Conservation (phyloP, 2,888 invertebrate species). For the Apantesis nais region DNA sequence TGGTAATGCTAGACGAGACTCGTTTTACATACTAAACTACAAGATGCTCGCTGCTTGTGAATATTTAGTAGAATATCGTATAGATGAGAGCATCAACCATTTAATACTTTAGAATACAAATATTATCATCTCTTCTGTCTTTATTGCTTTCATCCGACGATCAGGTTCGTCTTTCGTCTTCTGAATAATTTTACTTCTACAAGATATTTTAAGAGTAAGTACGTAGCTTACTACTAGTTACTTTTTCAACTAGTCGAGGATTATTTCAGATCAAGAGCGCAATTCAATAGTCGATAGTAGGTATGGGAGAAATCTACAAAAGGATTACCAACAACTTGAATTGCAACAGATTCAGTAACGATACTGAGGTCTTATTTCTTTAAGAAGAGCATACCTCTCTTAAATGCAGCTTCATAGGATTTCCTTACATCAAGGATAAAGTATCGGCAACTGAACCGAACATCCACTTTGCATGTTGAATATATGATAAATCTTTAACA, state of each 20-base stretch:
- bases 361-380: not conserved
- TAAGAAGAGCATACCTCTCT: no score
- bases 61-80: not conserved
- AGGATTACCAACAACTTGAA: not conserved
- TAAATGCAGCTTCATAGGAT: no score
- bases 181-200: not conserved
- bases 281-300: no score
- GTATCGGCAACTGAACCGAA: no score
- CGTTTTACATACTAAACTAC: not conserved
- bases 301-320: not conserved
- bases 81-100: not conserved
- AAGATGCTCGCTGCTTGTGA: not conserved
- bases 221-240: not conserved
- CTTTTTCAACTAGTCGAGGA: not conserved
- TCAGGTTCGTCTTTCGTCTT: not conserved
- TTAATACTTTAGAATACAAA: not conserved
- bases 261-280: no score
- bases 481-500: no score
- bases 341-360: not conserved
- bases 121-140: constrained; percentile 1
- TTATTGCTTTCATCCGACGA: not conserved
- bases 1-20: not conserved
- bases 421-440: no score
- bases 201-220: not conserved
- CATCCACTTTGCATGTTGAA: no score